Percentiles rank a stretch among this genome's conserved stretches.
phyloP scores from a whole-genome alignment of 2,797 vertebrate species.

The Chrysocyon brachyurus region DNA sequence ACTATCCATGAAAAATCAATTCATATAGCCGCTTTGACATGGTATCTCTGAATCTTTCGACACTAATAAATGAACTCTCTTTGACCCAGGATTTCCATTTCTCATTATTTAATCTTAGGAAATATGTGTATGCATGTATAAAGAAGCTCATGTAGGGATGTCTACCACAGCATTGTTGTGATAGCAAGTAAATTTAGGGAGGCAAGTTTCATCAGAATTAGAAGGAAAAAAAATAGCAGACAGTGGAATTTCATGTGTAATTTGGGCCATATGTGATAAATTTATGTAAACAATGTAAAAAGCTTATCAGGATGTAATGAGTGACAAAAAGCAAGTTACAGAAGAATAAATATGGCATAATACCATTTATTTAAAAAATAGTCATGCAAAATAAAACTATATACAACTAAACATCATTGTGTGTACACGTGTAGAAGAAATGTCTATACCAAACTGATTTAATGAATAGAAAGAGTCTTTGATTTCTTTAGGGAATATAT shows the following conservation, averaged over 20 bases:
- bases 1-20: not conserved
- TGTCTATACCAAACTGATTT: not conserved
- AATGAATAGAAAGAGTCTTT: not conserved
- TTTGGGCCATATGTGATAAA: not conserved
- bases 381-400: constrained; percentile 35
- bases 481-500: not conserved
- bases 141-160: not conserved
- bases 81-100: not conserved
- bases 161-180: not conserved
- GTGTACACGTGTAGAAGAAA: not conserved
- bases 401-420: not conserved
- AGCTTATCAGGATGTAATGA: not conserved
- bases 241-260: not conserved
- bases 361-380: not conserved
- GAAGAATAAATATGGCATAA: not conserved
- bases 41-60: not conserved
- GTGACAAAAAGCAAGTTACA: not conserved
- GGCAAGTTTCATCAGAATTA: not conserved
- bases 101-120: not conserved
- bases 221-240: not conserved
- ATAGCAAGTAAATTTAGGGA: not conserved
- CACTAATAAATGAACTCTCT: not conserved
- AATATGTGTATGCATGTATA: rapidly evolving
- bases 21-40: not conserved
- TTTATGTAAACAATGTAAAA: not conserved